phyloP scores from a whole-genome alignment of 2,113 vertebrate species.

The Conger conger region DNA sequence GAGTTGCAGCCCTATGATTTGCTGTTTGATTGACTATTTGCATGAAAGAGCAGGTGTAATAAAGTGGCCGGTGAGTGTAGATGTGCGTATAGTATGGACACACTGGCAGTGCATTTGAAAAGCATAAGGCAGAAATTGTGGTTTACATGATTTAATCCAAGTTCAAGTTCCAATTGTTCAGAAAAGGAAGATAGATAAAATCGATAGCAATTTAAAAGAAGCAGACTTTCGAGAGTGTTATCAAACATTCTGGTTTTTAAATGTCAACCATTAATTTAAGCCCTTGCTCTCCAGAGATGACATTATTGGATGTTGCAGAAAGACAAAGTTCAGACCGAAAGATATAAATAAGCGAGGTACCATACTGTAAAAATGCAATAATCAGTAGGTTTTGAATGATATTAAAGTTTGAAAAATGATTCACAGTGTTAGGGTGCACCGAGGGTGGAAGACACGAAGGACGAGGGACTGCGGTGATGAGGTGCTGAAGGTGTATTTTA shows the following conservation, averaged over 20 bases:
- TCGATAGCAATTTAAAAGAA: neutral
- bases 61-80: too few relatives aligned
- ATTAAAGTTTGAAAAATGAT: neutral
- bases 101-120: neutral
- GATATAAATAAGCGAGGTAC: neutral
- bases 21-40: too few relatives aligned
- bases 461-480: too few relatives aligned
- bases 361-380: neutral
- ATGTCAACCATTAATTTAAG: neutral
- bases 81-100: neutral
- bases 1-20: too few relatives aligned
- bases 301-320: neutral
- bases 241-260: neutral
- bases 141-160: neutral
- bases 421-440: too few relatives aligned
- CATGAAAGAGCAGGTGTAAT: too few relatives aligned
- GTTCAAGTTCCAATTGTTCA: neutral
- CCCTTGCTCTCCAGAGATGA: neutral
- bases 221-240: neutral
- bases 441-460: too few relatives aligned
- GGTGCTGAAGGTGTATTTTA: too few relatives aligned
- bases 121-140: neutral
- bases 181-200: neutral
- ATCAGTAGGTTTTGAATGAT: neutral
- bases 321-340: neutral